Percentiles rank a stretch among this genome's conserved stretches.
Evolutionary conservation across 2,888 invertebrate genomes (phyloP).

Genomic region (Adelognathus sp.): DNA sequence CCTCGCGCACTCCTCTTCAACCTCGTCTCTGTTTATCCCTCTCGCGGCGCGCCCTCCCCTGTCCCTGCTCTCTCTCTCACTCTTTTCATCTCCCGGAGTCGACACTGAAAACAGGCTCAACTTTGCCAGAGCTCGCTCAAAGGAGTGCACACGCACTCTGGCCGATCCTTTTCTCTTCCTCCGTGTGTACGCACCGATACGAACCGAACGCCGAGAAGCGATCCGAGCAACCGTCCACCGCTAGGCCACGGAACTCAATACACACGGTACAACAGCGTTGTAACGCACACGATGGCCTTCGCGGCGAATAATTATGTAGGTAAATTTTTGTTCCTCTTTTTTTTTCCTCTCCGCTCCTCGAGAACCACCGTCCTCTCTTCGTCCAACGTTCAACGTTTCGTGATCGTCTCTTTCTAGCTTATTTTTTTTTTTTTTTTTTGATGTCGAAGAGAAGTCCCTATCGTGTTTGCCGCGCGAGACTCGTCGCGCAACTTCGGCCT

Average conservation of each 20-base stretch:
- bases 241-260: too few relatives aligned
- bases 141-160: conserved; percentile 53
- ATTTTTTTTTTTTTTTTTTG: too few relatives aligned
- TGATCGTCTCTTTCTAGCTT: conserved; percentile 44
- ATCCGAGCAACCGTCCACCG: not conserved
- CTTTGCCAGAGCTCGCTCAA: conserved; percentile 21
- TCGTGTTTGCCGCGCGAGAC: conserved; percentile 21
- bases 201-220: conserved; percentile 19
- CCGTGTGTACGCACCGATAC: conserved; percentile 26
- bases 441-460: not conserved
- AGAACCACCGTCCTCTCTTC: conserved; percentile 10
- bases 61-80: conserved; percentile 4
- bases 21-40: conserved; percentile 13
- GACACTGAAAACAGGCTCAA: conserved; percentile 22
- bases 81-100: conserved; percentile 30
- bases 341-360: conserved; percentile 31
- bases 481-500: conserved; percentile 41
- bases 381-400: conserved; percentile 26
- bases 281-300: conserved; percentile 77
- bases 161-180: conserved; percentile 36
- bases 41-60: too few relatives aligned
- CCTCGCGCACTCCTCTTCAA: conserved; percentile 49
- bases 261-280: too few relatives aligned
- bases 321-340: conserved; percentile 68
- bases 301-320: conserved; percentile 76